These are phyloP conservation scores for Ginglymostoma cirratum DNA, from an alignment of 2,113 vertebrate genomes.

Conservation along the genomic window DNA sequence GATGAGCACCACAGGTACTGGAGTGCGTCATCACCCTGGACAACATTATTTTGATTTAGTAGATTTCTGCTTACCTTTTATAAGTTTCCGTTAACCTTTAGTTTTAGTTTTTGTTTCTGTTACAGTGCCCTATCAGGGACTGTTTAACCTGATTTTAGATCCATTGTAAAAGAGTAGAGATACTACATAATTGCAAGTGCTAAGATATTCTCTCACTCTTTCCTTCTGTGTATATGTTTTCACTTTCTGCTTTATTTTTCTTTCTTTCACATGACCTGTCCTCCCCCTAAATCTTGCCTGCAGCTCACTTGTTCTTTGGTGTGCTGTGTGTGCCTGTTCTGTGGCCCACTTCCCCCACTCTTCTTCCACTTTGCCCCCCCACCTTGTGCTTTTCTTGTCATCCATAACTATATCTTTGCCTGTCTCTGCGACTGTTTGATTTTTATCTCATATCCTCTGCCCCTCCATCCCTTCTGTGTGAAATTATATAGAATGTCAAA, in stretches of 20 bases:
- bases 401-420: too few species aligned
- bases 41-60: too few species aligned
- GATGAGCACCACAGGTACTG: too few species aligned
- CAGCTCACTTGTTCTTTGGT: not conserved
- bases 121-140: too few species aligned
- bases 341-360: not conserved
- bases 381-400: not conserved
- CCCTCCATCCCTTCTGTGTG: not conserved
- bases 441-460: not conserved
- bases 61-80: too few species aligned
- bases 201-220: not conserved
- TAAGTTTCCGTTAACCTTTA: too few species aligned
- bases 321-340: not conserved
- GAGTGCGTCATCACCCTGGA: too few species aligned
- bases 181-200: not conserved
- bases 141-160: too few species aligned
- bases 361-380: not conserved
- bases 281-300: too few species aligned
- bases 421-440: not conserved
- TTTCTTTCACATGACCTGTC: not conserved
- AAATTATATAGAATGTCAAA: not conserved
- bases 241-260: not conserved
- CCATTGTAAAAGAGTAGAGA: not conserved
- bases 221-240: not conserved
- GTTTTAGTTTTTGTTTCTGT: too few species aligned